These are phyloP conservation scores for Bedellia somnulentella DNA, from an alignment of 2,888 invertebrate species.

Conservation along the genomic window DNA sequence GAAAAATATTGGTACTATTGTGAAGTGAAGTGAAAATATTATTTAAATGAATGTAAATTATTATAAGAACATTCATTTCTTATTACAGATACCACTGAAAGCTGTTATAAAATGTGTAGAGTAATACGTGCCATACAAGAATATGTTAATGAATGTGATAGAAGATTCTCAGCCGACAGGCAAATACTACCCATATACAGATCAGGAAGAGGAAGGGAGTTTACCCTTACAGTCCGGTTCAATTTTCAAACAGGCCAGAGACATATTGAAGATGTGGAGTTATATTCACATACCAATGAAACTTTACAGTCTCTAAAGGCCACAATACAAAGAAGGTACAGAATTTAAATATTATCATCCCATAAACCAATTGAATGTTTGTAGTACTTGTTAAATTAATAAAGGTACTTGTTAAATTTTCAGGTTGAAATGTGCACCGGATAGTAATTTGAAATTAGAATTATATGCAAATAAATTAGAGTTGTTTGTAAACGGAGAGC, in stretches of 20 bases:
- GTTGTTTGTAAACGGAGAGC: constrained; percentile 85
- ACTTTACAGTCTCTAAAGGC: constrained; percentile 85
- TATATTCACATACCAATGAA: constrained; percentile 93
- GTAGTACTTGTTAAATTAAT: too few relatives aligned
- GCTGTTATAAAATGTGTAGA: constrained; percentile 77
- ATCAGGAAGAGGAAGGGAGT: constrained; percentile 88
- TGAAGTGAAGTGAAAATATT: too few relatives aligned
- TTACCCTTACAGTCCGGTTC: constrained; percentile 78
- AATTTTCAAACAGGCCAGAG: constrained; percentile 83
- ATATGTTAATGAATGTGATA: constrained; percentile 94
- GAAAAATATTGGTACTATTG: too few relatives aligned
- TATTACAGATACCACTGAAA: constrained; percentile 42
- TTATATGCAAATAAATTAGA: constrained; percentile 91
- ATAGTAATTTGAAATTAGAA: constrained; percentile 80
- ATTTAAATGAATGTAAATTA: too few relatives aligned
- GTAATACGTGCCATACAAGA: constrained; percentile 93
- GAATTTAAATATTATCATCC: neutral
- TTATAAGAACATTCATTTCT: too few relatives aligned
- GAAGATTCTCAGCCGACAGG: constrained; percentile 83
- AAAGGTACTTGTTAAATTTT: constrained; percentile 15
- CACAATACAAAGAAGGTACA: constrained; percentile 68
- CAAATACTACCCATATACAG: constrained; percentile 87
- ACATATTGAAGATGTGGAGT: constrained; percentile 87
- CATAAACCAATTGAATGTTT: too few relatives aligned
- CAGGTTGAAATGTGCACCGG: constrained; percentile 47